Percentiles rank a stretch among this genome's conserved stretches.
Evolutionary conservation across 2,113 vertebrate genomes (phyloP).

Genomic region (Zosterops japonicus): DNA sequence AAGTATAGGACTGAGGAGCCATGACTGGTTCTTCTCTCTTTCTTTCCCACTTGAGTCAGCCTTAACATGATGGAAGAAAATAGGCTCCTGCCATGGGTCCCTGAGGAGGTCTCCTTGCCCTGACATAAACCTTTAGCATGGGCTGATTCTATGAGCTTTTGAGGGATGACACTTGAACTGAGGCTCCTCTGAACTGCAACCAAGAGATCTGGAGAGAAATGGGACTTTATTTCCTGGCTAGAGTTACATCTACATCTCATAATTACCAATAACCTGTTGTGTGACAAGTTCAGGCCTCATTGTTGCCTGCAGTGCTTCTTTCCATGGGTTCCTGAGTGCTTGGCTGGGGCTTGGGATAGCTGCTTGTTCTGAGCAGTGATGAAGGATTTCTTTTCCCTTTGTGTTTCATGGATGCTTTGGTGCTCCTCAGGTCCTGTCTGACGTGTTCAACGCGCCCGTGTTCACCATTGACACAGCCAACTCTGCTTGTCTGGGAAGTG

Average conservation of each 20-base stretch:
- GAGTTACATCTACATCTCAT: background rate
- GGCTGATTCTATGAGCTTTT: background rate
- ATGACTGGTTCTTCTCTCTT: background rate
- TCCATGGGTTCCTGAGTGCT: background rate
- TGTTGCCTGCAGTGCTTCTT: background rate
- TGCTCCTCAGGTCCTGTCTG: conserved; percentile 84
- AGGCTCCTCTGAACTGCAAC: background rate
- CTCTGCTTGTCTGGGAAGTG: conserved; percentile 90
- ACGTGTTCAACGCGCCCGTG: conserved; percentile 89
- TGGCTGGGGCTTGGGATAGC: background rate
- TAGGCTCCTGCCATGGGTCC: background rate
- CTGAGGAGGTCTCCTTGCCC: background rate
- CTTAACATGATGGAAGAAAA: rapidly evolving
- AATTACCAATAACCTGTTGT: background rate
- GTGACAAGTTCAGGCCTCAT: background rate
- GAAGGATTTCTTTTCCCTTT: background rate
- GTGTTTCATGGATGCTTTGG: background rate
- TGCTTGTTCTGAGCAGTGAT: background rate
- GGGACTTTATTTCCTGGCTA: background rate
- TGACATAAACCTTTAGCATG: background rate
- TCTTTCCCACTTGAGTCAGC: background rate
- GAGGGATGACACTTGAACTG: background rate
- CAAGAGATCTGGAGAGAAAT: background rate
- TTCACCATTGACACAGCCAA: conserved; percentile 86
- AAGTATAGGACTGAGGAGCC: background rate